Evolutionary conservation across 2,888 invertebrate genomes (phyloP), one percentile per base, ranked within the genome.

Genomic region (Lasioglossum figueresi): DNA sequence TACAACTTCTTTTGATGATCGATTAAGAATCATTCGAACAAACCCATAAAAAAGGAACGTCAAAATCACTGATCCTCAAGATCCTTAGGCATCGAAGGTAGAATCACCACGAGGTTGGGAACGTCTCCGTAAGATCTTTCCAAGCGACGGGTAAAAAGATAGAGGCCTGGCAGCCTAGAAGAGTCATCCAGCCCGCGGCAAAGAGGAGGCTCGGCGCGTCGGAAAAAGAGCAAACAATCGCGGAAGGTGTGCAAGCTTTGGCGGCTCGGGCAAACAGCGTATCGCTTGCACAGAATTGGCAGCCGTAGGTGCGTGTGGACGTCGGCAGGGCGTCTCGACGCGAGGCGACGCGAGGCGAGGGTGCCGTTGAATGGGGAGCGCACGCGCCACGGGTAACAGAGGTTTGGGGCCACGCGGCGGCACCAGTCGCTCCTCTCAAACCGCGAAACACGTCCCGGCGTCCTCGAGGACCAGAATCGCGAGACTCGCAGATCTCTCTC

Each of bases 381-480:
- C 93, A 91, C 85, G 91, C 90, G 91, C 91, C 85, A 85, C 88
- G 83, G 79, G 83, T 63, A 84, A 84, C 89, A 90, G 86, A 92
- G 94, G 92, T 93, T 93, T 92, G 89, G 91, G 91, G 93, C 93
- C 94, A 94, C 94, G 94, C 93, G 94, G 93, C 93, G 91, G 91
- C 93, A 93, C 93, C 93, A 90, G 90, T 90, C 88, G 90, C 82
- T 93, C 92, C 90, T 92, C 93, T 91, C 92, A 94, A 93, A 93
- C 93, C 93, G 93, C 93, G 93, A 94, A 94, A 94, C 93, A 92
- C 93, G 87, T 90, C 84, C 88, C 90, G 87, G 84, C 87, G 82
- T 76, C 88, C 88, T 85, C 85, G 84, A 88, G 87, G 83, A 82
- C 80, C 82, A 82, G 63, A 72, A 87, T 76, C 80, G 85, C 82